Evolutionary conservation across 2,113 vertebrate species (phyloP).

Genomic region (Felis chaus): DNA sequence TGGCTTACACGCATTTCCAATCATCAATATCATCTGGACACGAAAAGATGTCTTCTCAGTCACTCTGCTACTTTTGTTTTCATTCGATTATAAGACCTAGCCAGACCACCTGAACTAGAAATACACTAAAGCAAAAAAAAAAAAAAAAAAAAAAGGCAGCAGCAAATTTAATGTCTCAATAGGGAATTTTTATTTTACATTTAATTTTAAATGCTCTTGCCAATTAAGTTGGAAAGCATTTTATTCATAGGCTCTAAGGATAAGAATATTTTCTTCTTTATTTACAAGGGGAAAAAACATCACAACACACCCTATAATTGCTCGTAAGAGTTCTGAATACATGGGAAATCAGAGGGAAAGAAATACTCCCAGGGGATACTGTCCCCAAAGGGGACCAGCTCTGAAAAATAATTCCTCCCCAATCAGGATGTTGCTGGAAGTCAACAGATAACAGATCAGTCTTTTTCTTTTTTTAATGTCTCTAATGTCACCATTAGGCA

Average conservation of each 20-base stretch:
- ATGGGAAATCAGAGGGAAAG: slow-evolving; percentile 62
- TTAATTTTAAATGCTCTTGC: background rate
- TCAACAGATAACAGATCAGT: slow-evolving; percentile 7
- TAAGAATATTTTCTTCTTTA: slow-evolving; percentile 28
- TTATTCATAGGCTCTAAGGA: background rate
- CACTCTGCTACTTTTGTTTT: background rate
- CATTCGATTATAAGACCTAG: background rate
- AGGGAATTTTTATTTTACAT: background rate
- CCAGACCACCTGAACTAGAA: background rate
- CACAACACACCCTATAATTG: background rate
- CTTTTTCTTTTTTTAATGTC: background rate
- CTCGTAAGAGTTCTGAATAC: slow-evolving; percentile 7
- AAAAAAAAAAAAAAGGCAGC: too few relatives aligned
- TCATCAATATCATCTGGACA: background rate
- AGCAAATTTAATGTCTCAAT: background rate
- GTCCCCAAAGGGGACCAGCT: slow-evolving; percentile 40
- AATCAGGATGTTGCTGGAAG: slow-evolving; percentile 47
- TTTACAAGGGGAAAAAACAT: background rate
- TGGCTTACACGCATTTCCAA: background rate
- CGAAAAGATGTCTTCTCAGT: background rate
- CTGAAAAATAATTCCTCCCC: slow-evolving; percentile 36
- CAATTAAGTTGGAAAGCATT: background rate
- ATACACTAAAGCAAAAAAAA: background rate
- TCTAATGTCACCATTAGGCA: background rate
- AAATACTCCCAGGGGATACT: slow-evolving; percentile 42